Evolutionary conservation across 1,140 invertebrate genomes (phyloP), one percentile per base, ranked within the genome.

Genomic region (Sinella curviseta): DNA sequence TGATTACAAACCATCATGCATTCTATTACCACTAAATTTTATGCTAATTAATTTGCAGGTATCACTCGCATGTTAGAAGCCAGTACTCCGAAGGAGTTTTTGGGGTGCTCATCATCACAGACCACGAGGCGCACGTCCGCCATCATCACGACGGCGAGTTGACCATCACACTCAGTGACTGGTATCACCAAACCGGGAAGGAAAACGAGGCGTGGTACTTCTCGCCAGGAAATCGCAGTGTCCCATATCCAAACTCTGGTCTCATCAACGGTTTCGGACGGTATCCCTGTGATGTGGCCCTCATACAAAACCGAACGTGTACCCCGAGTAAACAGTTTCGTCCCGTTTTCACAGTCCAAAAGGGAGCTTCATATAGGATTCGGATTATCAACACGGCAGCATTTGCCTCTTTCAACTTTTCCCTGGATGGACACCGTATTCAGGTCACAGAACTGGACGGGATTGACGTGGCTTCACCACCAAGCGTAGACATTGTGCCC

Each of bases 391-490:
- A 81, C 39, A 48, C 60, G 1, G 24, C 35, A 24, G 35, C 77
- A 0, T 36, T 65, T 0, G 35, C 39, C 31, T 33, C 74, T 0
- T 81, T 78, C 33, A 75, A 55, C 30, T 81, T 81, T 65, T 78
- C 74, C 3, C 78, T 81, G 55, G 80, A 81, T 12, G 36, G 75
- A 1, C 80, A 81, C 36, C 48, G 20, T 3, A 16, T 81, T 54
- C 26, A 48, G 65, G 55, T 75, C 1, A 79, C 79, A n/a, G 80
- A 81, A 74, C 74, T 78, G 0, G 80, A 81, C n/a, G 80, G 80
- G 0, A 30, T 78, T 2, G 33, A 77, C 28, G 54, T 57, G 2
- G 30, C 20, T 24, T 28, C 26, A 33, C 16, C 48, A 0, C 48
- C 60, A 20, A 16, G 30, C 0, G 31, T 57, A 1, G 65, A 39